Evolutionary conservation across 2,113 vertebrate genomes (phyloP), one percentile per base, ranked within the genome.

Genomic region (Ramphastos sulfuratus): DNA sequence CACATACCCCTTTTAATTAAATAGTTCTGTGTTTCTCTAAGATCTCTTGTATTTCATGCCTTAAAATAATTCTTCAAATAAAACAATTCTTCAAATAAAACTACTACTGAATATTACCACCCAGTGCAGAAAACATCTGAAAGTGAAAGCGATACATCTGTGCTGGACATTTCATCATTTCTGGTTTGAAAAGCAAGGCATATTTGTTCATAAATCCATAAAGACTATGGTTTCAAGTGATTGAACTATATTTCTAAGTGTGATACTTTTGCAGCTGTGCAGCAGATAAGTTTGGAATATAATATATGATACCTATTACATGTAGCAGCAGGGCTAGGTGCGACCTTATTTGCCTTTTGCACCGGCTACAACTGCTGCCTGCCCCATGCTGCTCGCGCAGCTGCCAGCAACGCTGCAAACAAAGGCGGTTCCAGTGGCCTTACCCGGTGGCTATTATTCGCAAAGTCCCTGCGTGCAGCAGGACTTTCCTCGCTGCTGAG

Each of bases 211-310:
- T 74, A 80, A 52, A 69, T 85, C 44, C 73, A 66, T 79, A 82
- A 82, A 69, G 44, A 33, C 15, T 77, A 6, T 52, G 11, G 89
- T 88, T 95, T 82, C 44, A 64, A 71, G 44, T 65, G 83, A 86
- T 61, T 69, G 54, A 91, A 67, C 23, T 42, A 2, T 78, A 21
- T 65, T 75, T 85, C 18, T 20, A 70, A 56, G 37, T 65, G 44
- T 84, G 60, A 23, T 84, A 82, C 69, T 92, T 84, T 54, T 74
- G 58, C 83, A 94, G 80, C 70, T 92, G 59, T 50, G n/a, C 39
- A 65, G 55, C 33, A 90, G 69, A 12, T 54, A 77, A 83, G 15
- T 35, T 18, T 7, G 50, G 24, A 82, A 65, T 77, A 81, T 48
- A 67, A 83, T 78, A 46, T 59, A 78, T 27, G 25, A 55, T 44